Conservation (phyloP, 2,797 vertebrate species). For the Limosa lapponica region DNA sequence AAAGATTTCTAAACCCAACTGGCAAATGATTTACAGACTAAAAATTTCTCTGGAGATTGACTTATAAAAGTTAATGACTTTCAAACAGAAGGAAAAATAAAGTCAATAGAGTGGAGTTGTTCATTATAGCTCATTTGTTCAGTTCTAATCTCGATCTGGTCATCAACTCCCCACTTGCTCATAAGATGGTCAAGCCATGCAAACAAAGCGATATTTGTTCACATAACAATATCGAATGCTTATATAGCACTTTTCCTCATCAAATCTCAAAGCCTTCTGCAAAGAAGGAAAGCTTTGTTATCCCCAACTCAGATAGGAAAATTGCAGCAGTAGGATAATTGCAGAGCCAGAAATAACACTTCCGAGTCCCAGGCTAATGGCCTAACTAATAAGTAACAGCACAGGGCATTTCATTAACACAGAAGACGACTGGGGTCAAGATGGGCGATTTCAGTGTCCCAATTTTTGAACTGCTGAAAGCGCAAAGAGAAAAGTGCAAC, state of each 20-base stretch:
- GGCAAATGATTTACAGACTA: neutral
- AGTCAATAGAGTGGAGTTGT: neutral
- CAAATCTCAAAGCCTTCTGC: neutral
- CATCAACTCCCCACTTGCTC: neutral
- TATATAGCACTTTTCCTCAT: neutral
- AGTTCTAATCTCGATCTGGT: conserved; percentile 11
- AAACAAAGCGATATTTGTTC: conserved; percentile 56
- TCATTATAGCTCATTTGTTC: conserved; percentile 11
- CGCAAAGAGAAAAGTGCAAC: neutral
- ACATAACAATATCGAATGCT: neutral
- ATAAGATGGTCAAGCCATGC: neutral
- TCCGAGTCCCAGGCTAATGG: neutral
- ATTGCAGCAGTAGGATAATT: conserved; percentile 52
- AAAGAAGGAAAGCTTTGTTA: conserved; percentile 54
- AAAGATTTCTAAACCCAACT: neutral
- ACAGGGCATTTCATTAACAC: neutral
- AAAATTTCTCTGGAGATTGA: neutral
- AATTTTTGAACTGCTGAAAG: neutral
- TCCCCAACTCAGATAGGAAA: neutral
- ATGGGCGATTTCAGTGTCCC: neutral
- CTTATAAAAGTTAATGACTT: neutral
- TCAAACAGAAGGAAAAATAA: neutral
- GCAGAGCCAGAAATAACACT: conserved; percentile 61
- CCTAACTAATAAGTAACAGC: neutral
- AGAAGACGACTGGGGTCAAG: neutral